These are phyloP conservation scores for Polypedilum pembai DNA, from an alignment of 1,140 invertebrate genomes.

Conservation along the genomic window DNA sequence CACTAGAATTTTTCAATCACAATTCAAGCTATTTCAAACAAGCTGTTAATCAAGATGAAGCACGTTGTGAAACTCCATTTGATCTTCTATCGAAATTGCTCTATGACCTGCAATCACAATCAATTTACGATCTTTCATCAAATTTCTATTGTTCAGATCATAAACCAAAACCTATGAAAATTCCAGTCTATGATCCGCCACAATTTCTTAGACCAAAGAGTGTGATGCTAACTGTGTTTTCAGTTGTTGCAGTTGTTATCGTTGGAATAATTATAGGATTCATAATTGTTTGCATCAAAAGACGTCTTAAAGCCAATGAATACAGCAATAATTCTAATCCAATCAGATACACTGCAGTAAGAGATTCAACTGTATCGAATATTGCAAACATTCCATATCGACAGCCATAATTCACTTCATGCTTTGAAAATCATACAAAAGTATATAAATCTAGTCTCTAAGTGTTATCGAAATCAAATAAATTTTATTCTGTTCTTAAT, in stretches of 20 bases:
- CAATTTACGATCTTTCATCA: conserved; percentile 33
- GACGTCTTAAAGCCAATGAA: conserved; percentile 23
- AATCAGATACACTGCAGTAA: conserved; percentile 41
- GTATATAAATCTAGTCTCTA: background rate
- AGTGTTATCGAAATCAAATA: background rate
- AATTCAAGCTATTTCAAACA: background rate
- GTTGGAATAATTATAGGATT: conserved; percentile 40
- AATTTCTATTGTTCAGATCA: conserved; percentile 30
- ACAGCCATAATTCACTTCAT: background rate
- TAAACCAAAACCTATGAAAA: conserved; percentile 21
- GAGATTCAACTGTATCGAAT: conserved; percentile 40
- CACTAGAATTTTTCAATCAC: conserved; percentile 32
- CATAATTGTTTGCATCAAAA: conserved; percentile 33
- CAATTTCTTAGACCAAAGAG: conserved; percentile 39
- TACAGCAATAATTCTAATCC: conserved; percentile 31
- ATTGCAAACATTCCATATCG: background rate
- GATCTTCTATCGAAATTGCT: conserved; percentile 36
- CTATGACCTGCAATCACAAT: conserved; percentile 36
- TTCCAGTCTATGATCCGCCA: conserved; percentile 35
- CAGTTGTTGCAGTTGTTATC: conserved; percentile 38
- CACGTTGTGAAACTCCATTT: conserved; percentile 39
- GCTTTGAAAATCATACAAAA: background rate
- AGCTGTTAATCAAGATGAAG: conserved; percentile 20
- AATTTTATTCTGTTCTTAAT: background rate
- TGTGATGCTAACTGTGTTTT: conserved; percentile 39